Percentiles rank a stretch among this genome's conserved stretches.
Evolutionary conservation across 2,797 vertebrate species (phyloP).

Genomic region (Mormyrus hasselquistii): DNA sequence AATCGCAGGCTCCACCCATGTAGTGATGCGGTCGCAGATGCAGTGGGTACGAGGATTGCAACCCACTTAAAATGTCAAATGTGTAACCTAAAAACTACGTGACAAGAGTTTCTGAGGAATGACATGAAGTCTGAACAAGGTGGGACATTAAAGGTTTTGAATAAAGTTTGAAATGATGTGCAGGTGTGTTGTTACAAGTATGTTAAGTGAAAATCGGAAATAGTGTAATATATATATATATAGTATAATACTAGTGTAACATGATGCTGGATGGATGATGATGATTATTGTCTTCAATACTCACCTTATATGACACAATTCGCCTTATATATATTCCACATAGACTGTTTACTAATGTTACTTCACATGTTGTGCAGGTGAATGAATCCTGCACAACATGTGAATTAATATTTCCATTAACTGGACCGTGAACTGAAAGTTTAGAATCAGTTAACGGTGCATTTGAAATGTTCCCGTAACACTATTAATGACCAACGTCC

Average conservation of each 20-base stretch:
- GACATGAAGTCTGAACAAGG: background rate
- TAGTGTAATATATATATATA: background rate
- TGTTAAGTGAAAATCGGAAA: background rate
- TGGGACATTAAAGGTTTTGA: background rate
- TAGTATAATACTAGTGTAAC: background rate
- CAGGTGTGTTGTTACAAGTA: background rate
- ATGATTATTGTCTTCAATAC: background rate
- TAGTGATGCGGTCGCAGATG: background rate
- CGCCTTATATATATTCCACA: background rate
- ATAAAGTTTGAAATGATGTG: background rate
- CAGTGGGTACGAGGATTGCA: background rate
- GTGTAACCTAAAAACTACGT: background rate
- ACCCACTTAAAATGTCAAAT: background rate
- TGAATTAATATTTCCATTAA: background rate
- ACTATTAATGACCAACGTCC: background rate
- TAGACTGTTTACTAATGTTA: background rate
- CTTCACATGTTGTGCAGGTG: background rate
- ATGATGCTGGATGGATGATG: background rate
- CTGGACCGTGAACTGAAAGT: background rate
- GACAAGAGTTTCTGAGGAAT: background rate
- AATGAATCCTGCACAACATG: background rate
- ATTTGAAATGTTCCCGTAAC: background rate
- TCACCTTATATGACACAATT: background rate
- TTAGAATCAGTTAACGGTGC: background rate
- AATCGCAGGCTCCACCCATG: background rate